A percentile compares a stretch with the other conserved stretches of the same genome.
These are phyloP conservation scores for Pristionchus japonicus DNA, from an alignment of 2,888 invertebrate genomes.

Conservation along the genomic window DNA sequence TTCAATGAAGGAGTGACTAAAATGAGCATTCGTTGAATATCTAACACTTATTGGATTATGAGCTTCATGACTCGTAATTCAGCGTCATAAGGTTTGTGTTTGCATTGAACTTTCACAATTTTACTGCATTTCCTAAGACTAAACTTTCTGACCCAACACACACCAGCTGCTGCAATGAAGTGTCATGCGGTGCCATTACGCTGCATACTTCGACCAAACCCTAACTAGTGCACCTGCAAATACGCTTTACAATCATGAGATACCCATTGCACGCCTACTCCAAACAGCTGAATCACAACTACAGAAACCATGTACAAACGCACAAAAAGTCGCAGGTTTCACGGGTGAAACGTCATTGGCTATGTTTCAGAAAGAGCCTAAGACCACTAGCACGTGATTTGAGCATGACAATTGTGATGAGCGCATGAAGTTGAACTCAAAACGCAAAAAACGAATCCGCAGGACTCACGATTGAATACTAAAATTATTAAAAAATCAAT, in stretches of 20 bases:
- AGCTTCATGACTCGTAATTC: too few species aligned
- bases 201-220: too few species aligned
- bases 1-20: not conserved
- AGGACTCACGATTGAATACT: too few species aligned
- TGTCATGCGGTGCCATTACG: too few species aligned
- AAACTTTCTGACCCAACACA: too few species aligned
- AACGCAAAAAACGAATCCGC: not conserved
- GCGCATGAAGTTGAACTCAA: not conserved
- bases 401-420: not conserved
- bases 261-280: not conserved
- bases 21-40: not conserved
- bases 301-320: not conserved
- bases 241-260: not conserved
- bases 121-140: too few species aligned
- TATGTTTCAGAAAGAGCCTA: not conserved
- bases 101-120: too few species aligned
- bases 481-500: not conserved
- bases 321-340: not conserved
- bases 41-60: not conserved
- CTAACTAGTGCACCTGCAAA: too few species aligned
- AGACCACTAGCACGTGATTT: not conserved
- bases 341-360: not conserved
- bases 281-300: not conserved
- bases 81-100: too few species aligned
- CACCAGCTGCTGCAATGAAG: too few species aligned